Evolutionary conservation across 2,888 invertebrate genomes (phyloP).

Genomic region (Andrena praecox): DNA sequence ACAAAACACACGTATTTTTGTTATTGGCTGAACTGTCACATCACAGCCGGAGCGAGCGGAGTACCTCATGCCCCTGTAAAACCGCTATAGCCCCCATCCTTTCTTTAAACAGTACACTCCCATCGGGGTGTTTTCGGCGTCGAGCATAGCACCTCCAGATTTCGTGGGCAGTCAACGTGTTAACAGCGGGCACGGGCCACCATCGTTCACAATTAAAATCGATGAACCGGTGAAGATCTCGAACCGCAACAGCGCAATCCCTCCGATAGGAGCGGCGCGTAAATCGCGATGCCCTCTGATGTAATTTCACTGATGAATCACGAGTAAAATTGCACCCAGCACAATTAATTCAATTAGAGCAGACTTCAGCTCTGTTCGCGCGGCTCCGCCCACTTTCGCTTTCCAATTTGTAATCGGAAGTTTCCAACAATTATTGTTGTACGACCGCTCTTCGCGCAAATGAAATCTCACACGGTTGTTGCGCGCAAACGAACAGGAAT

Average conservation of each 20-base stretch:
- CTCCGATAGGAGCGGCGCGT: not conserved
- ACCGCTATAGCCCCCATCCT: no score
- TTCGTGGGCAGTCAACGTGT: no score
- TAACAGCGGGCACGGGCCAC: not conserved
- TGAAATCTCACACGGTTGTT: not conserved
- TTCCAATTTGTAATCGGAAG: not conserved
- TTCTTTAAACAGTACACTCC: no score
- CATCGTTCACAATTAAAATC: not conserved
- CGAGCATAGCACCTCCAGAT: no score
- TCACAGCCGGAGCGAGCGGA: no score
- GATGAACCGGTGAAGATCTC: not conserved
- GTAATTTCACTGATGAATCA: not conserved
- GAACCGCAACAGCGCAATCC: not conserved
- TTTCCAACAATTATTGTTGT: not conserved
- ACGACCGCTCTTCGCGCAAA: no score
- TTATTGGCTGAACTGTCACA: no score
- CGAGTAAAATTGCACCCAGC: not conserved
- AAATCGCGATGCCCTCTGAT: not conserved
- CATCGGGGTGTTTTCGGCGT: no score
- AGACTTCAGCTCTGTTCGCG: not conserved
- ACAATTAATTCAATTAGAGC: conserved; percentile 5
- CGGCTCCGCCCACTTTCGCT: no score
- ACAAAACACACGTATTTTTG: no score
- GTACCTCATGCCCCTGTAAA: no score
- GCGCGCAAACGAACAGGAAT: not conserved